Percentiles rank a stretch among this genome's conserved stretches.
phyloP scores from a whole-genome alignment of 2,888 invertebrate species.

The Doris montereyensis region DNA sequence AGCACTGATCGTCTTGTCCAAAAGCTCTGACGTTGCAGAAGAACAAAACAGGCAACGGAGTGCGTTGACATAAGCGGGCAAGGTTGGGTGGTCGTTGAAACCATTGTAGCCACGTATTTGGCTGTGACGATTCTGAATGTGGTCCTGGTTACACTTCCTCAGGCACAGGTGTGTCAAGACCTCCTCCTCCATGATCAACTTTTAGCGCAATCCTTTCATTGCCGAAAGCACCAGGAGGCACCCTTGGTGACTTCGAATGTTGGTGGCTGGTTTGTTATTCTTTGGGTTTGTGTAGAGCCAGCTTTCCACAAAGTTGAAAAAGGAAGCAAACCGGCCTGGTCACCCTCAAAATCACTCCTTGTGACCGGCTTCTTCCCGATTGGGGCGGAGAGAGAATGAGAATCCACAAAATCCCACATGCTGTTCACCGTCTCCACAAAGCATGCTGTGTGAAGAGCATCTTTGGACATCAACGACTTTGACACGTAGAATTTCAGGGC shows the following conservation, averaged over 20 bases:
- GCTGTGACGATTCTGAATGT: neutral
- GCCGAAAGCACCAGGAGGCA: neutral
- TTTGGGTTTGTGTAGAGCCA: neutral
- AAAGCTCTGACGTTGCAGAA: neutral
- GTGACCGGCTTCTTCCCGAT: slow-evolving; percentile 12
- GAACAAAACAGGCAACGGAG: neutral
- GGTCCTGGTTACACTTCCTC: neutral
- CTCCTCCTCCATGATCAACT: neutral
- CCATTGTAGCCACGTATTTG: neutral
- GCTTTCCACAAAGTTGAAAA: neutral
- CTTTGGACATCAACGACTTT: neutral
- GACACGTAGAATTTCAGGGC: slow-evolving; percentile 2
- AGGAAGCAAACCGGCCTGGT: neutral
- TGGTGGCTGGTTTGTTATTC: neutral
- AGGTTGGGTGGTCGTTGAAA: neutral
- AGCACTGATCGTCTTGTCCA: neutral
- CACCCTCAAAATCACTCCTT: neutral
- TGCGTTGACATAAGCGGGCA: neutral
- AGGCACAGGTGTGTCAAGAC: neutral
- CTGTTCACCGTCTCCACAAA: slow-evolving; percentile 2
- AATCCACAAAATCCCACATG: slow-evolving; percentile 29
- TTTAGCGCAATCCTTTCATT: neutral
- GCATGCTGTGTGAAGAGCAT: slow-evolving; percentile 4
- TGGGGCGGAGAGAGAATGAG: slow-evolving; percentile 3
- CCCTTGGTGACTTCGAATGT: neutral